Base-by-base conservation (phyloP, 2,113 vertebrate species). In the Pteronura brasiliensis region DNA sequence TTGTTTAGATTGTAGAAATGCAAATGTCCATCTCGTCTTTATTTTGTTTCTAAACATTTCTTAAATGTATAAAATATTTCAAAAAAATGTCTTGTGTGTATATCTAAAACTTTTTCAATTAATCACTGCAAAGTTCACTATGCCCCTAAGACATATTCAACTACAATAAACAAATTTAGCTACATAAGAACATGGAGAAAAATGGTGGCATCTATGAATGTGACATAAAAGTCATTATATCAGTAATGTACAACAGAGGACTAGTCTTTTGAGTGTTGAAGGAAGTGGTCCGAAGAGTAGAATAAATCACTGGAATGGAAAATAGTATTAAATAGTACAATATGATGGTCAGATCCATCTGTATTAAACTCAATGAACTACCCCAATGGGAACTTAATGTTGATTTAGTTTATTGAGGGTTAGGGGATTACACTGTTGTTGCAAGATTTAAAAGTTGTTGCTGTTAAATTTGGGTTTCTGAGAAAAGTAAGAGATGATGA, bases 101-200 rank as follows among this genome's bases (percentile, higher is more conserved):
- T 98, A 98, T 87, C 23, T 83, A 85, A 98, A 98, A 76, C 47
- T n/a, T 98, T 98, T 98, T 91, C 82, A 96, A 72, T 98, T 97
- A 96, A 90, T 95, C 97, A 80, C 5, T 98, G 72, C 52, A 97
- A 99, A 98, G 97, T 98, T 98, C 97, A 98, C 39, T 77, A 20
- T 88, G 89, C 95, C 94, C 96, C 98, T 74, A 96, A 97, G 97
- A 80, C 11, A 96, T 97, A 97, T 83, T 95, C 93, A 94, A 93
- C 83, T 98, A 81, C 82, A 97, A 87, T 84, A 97, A 95, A 97
- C 80, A 39, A 84, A 85, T 97, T 97, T 98, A 55, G 47, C 49
- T 96, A 71, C 52, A 47, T 90, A 87, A 97, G 96, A 90, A 57
- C 47, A 81, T 21, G 93, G 82, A 94, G 96, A 23, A 27, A 88